phyloP scores from a whole-genome alignment of 2,888 invertebrate genomes.

The Mythimna albipuncta region DNA sequence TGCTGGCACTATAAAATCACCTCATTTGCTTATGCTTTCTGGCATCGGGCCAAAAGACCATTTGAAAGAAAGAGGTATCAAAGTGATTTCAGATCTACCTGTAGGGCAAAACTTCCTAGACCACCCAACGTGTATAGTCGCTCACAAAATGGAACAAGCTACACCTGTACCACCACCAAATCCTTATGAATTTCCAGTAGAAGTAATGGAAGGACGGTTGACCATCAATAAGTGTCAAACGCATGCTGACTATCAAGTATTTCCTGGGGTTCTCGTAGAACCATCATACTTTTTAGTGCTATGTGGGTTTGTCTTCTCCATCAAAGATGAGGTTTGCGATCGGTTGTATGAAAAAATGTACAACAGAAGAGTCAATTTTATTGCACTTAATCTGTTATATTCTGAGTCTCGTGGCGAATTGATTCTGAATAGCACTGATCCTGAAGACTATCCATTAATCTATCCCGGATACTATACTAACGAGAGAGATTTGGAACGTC shows the following conservation, averaged over 20 bases:
- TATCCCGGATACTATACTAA: constrained; percentile 90
- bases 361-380: constrained; percentile 52
- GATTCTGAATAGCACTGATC: constrained; percentile 87
- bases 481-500: constrained; percentile 83
- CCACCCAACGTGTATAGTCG: constrained; percentile 73
- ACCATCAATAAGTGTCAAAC: constrained; percentile 89
- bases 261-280: constrained; percentile 41
- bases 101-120: constrained; percentile 87
- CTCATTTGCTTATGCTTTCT: constrained; percentile 85
- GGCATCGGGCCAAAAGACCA: constrained; percentile 85
- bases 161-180: constrained; percentile 71
- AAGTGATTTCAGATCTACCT: constrained; percentile 77
- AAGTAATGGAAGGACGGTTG: constrained; percentile 77
- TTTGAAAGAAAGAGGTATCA: constrained; percentile 73
- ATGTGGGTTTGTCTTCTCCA: constrained; percentile 56
- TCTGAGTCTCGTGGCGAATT: constrained; percentile 89
- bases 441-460: constrained; percentile 89
- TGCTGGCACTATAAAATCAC: constrained; percentile 83
- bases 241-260: constrained; percentile 77
- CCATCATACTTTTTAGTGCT: constrained; percentile 37
- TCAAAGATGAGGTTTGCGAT: constrained; percentile 64
- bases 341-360: constrained; percentile 41
- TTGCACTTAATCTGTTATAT: constrained; percentile 66
- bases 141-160: constrained; percentile 61
- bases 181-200: constrained; percentile 69